Evolutionary conservation across 2,888 invertebrate genomes (phyloP), one percentile per base, ranked within the genome.

Genomic region (Tetragnatha montana): DNA sequence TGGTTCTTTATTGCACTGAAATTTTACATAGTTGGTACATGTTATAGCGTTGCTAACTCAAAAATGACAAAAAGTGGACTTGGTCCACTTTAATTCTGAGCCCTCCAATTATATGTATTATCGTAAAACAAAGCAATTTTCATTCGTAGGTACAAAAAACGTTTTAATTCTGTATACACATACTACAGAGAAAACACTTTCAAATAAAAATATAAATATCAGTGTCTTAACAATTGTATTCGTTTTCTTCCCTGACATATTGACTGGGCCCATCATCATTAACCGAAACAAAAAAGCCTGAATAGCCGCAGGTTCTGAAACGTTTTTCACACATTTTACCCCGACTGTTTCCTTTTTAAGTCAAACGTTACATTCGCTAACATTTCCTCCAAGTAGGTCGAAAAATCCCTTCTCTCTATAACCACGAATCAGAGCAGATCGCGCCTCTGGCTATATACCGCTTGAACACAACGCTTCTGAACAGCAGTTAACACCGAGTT

Each of bases 351-450:
- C 60, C 35, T 60, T 8, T 60, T 60, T 17, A 60, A 60, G 8
- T 10, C 35, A 17, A 60, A 60, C 17, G 60, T 12, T 6, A 73
- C 73, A 73, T 73, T 73, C 35, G 22, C 35, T 19, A 17, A 60
- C 68, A 71, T 68, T 78, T 78, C 78, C 35, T 47, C 49, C 60
- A 21, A 86, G 51, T 87, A 70, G 81, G 81, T 50, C 87, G 70
- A 75, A 76, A 70, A 60, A 49, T 76, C 76, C 75, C 78, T 75
- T 75, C 82, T 81, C n/a, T n/a, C 76, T 69, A 19, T 22, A 51
- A 21, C 79, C 49, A 50, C 17, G 87, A 88, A 88, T 73, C 79
- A 83, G 88, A 88, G 88, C 88, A 73, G 17, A 49, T 68, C 47
- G 12, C n/a, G 79, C 78, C 68, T 19, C n/a, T 73, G 79, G 69